Evolutionary conservation across 2,797 vertebrate genomes (phyloP).

Genomic region (Lepus townsendii): DNA sequence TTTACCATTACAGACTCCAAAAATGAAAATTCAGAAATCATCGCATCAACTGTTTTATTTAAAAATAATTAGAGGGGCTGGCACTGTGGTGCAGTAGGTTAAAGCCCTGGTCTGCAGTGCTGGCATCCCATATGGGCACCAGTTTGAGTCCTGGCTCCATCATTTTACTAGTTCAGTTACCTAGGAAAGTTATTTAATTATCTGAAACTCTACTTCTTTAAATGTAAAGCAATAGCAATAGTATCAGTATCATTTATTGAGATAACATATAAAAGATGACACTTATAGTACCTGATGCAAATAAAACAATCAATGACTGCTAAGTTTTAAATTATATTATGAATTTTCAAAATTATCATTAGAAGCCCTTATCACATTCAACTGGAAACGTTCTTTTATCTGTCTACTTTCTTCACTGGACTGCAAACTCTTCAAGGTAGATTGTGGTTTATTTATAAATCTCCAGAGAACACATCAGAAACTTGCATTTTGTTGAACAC

Average conservation of each 20-base stretch:
- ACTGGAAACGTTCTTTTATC: slow-evolving; percentile 7
- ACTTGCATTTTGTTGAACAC: slow-evolving; percentile 45
- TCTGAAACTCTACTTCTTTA: background rate
- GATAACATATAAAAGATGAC: background rate
- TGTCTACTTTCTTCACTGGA: background rate
- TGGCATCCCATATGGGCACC: too few species aligned
- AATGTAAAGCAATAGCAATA: background rate
- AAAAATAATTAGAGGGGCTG: background rate
- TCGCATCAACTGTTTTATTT: background rate
- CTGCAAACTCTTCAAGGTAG: background rate
- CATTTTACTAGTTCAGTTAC: background rate
- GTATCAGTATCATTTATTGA: background rate
- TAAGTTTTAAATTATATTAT: slow-evolving; percentile 21
- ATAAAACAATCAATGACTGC: background rate
- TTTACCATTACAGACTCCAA: background rate
- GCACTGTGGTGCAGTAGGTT: too few species aligned
- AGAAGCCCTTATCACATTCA: background rate
- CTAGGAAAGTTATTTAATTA: background rate
- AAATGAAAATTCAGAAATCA: background rate
- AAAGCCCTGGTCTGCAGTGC: too few species aligned
- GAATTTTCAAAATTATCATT: slow-evolving; percentile 23
- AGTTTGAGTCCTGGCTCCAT: background rate
- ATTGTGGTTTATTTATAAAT: slow-evolving; percentile 4
- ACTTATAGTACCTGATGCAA: background rate
- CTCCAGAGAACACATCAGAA: slow-evolving; percentile 29